Base-by-base conservation (phyloP, 2,113 vertebrate species). In the Reinhardtius hippoglossoides region DNA sequence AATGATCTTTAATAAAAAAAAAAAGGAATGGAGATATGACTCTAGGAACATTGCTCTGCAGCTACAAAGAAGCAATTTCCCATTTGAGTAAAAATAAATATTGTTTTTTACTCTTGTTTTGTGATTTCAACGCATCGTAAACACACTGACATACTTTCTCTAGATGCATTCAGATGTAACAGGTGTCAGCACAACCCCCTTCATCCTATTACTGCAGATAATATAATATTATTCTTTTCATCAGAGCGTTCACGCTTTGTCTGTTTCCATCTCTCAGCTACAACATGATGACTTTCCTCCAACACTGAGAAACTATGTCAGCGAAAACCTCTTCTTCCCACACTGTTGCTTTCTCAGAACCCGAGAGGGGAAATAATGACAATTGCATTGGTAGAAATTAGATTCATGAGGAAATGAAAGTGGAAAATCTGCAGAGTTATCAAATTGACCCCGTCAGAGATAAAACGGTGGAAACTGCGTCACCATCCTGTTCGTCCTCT, bases 91-190 rank as follows among this genome's bases (percentile, higher is more conserved):
- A 62, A 62, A 37, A 54, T n/a, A 31, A 59, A 31, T 31, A 6
- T 14, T 35, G n/a, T n/a, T n/a, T 26, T 64, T 55, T 74, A 1
- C 0, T 54, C 18, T 62, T 15, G 5, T 52, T 7, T 42, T 63
- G 13, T 13, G 44, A 59, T 71, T 69, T n/a, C 15, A 5, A 67
- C 59, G 63, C 42, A 23, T 52, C 64, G 1, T 15, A 62, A 27
- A 62, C 5, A 15, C 6, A 26, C 60, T 56, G 65, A 68, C 62
- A 48, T 37, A 44, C 40, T 27, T 27, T n/a, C 56, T 46, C 73
- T 68, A 62, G 74, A 71, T 65, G 59, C 14, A 8, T 61, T 77
- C 48, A 55, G 35, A 55, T 61, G 24, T 20, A 70, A 72, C 58
- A 65, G 59, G 67, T 62, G 62, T 50, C 9, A 35, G 57, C 24